Evolutionary conservation across 2,113 vertebrate species (phyloP), one percentile per base, ranked within the genome.

Genomic region (Menura novaehollandiae): DNA sequence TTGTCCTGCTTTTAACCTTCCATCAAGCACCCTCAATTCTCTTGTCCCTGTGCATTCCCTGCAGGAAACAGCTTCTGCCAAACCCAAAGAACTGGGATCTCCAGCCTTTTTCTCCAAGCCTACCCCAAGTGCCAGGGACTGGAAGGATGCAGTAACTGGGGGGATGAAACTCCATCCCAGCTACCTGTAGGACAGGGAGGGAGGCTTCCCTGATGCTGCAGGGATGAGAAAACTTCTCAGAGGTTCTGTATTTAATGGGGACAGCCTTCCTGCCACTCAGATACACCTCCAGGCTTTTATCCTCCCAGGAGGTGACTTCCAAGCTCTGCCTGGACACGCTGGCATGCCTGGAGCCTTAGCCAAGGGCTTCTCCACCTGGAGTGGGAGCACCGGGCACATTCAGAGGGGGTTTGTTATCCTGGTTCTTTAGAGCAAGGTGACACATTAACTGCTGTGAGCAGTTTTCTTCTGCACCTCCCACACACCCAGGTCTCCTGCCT

Each of bases 401-500:
- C 59, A 19, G 52, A 49, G 30, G 16, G 15, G 33, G 5, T 22
- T 72, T 9, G 20, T 21, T 52, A 39, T 1, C 39, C 51, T 41
- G 35, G 23, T 3, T 75, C 49, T 46, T 22, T 1, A 82, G 32
- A 69, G 35, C 52, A 59, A 51, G n/a, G 59, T 5, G n/a, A 63
- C 64, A 23, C 5, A 7, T 4, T 21, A 22, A 44, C n/a, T 28
- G 1, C 68, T 27, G 33, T 5, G 15, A 83, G 41, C 58, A 49
- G 56, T 15, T 62, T 56, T 66, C 66, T 58, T n/a, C 33, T 1
- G 7, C 28, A n/a, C 9, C 18, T 67, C 27, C 46, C 52, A 32
- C 26, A 3, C 0, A 1, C 7, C 13, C 1, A 1, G 41, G 13
- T 6, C 18, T 19, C 22, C 33, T 72, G 71, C 58, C 33, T 22